A percentile compares a stretch with the other conserved stretches of the same genome.
These are phyloP conservation scores for Pyrrhosoma nymphula DNA, from an alignment of 2,888 invertebrate genomes.

Conservation along the genomic window DNA sequence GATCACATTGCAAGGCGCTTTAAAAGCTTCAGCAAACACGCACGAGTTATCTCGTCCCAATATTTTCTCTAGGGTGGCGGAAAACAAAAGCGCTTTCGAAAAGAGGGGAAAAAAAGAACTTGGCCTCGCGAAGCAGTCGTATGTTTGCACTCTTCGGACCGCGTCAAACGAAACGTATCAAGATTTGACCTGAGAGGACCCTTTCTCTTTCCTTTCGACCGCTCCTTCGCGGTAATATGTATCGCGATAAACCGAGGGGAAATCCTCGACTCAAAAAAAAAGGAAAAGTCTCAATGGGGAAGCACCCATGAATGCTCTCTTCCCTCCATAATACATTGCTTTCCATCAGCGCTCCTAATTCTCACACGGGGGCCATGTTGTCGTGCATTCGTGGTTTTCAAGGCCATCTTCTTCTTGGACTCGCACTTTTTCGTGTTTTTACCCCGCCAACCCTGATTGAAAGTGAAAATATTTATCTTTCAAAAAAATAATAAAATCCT, in stretches of 20 bases:
- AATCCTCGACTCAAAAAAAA: neutral
- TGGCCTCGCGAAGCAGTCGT: neutral
- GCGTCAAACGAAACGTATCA: neutral
- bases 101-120: too few relatives aligned
- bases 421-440: neutral
- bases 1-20: too few relatives aligned
- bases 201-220: slow-evolving; percentile 6
- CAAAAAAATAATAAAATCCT: neutral
- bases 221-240: neutral
- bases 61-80: neutral
- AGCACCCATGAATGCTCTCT: neutral
- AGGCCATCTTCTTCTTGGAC: neutral
- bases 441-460: neutral
- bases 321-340: neutral
- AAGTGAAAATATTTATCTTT: neutral
- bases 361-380: neutral
- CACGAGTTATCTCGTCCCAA: neutral
- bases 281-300: neutral
- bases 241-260: neutral
- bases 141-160: neutral
- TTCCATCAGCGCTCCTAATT: neutral
- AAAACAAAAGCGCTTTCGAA: neutral
- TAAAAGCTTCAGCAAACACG: neutral
- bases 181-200: neutral
- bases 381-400: neutral